Conservation (phyloP, 2,888 invertebrate species). For the Helleia helle region DNA sequence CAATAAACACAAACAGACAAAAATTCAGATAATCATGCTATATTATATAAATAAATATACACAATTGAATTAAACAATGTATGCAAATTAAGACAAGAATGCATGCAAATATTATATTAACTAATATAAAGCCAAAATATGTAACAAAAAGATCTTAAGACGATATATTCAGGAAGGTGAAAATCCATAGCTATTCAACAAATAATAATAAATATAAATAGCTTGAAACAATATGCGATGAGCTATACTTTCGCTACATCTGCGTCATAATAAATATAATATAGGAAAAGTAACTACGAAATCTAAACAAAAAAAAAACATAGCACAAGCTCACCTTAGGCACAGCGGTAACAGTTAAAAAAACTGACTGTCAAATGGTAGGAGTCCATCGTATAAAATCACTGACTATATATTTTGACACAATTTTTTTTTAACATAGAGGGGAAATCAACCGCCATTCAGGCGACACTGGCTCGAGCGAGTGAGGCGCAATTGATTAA, state of each 20-base stretch:
- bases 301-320: not conserved
- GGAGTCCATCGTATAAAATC: slow-evolving; percentile 8
- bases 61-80: slow-evolving; percentile 4
- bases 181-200: no score
- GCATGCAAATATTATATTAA: not conserved
- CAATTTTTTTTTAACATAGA: not conserved
- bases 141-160: no score
- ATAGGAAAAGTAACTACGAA: no score
- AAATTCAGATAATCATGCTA: slow-evolving; percentile 33
- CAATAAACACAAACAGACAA: slow-evolving; percentile 43
- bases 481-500: slow-evolving; percentile 42
- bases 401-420: no score
- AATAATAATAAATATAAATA: no score
- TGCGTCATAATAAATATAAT: no score
- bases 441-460: not conserved
- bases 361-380: slow-evolving; percentile 11
- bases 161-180: no score
- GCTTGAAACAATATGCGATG: no score
- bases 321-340: slow-evolving; percentile 32
- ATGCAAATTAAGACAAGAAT: not conserved
- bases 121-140: not conserved
- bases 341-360: slow-evolving; percentile 31
- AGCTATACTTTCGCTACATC: no score
- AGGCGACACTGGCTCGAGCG: slow-evolving; percentile 15
- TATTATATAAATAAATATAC: not conserved